phyloP scores from a whole-genome alignment of 2,113 vertebrate species.

The Ictalurus punctatus region DNA sequence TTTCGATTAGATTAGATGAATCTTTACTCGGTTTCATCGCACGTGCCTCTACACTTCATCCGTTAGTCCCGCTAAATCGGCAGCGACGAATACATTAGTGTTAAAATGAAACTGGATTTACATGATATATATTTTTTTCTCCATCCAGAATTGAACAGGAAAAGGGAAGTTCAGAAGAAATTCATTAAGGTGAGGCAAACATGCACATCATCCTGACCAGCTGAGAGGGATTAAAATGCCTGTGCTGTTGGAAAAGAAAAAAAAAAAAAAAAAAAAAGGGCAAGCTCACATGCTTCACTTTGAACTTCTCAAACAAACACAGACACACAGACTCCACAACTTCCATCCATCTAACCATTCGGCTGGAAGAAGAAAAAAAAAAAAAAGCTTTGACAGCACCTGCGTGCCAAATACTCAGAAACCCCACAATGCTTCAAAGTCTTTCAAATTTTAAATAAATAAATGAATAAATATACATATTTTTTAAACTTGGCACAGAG shows the following conservation, averaged over 20 bases:
- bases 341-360: neutral
- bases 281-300: slow-evolving; percentile 21
- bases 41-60: neutral
- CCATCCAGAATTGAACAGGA: neutral
- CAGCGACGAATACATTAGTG: neutral
- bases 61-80: neutral
- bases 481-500: no score
- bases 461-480: neutral
- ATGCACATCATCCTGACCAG: neutral
- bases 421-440: neutral
- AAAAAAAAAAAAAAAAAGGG: neutral
- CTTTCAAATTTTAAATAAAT: neutral
- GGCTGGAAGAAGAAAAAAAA: neutral
- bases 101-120: neutral
- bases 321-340: slow-evolving; percentile 2
- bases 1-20: neutral
- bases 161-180: neutral
- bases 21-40: neutral
- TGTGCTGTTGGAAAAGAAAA: neutral
- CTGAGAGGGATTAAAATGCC: slow-evolving; percentile 30
- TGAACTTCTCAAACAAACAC: slow-evolving; percentile 33
- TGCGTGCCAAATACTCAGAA: neutral
- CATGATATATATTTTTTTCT: neutral
- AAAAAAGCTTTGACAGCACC: neutral
- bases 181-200: neutral